Base-by-base conservation (phyloP, 2,797 vertebrate species). In the Loriculus beryllinus region DNA sequence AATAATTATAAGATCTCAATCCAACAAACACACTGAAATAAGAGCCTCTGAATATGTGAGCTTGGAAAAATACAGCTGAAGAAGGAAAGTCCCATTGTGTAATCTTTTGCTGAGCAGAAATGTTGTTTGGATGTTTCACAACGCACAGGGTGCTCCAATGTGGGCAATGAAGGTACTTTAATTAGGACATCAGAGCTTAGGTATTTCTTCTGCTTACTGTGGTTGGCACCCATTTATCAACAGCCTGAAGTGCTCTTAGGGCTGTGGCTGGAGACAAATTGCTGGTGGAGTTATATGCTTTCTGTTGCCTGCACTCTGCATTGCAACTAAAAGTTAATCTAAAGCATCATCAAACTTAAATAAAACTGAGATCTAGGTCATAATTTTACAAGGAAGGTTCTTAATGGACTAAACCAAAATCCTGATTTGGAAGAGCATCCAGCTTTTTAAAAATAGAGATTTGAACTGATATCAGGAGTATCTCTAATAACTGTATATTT, bases 31-130 rank as follows among this genome's bases (percentile, higher is more conserved):
- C 70, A 35, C 78, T 88, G 82, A 80, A 94, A 93, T 4, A 35
- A 74, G 87, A 88, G 85, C 82, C 70, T 83, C 92, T 81, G 62
- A 74, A 91, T 85, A 85, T 18, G 65, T 3, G 45, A 68, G 86
- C 76, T 88, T 68, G 95, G 92, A 94, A 96, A 95, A 97, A 91
- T 80, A 94, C 74, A 92, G 87, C 80, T 63, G 82, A 82, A 93
- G 89, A 67, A 90, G 67, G 82, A 86, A 95, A 93, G 91, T 82
- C 87, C 79, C 28, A 0, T 91, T 94, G 90, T 97, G 96, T 94
- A 96, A 92, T 79, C 85, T 88, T 83, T 42, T 56, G 76, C 90
- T 47, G 43, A 88, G 85, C 84, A 88, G 82, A 45, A 94, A 21
- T n/a, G 51, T 43, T 80, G 75, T 91, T 88, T 23, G 59, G 26